Evolutionary conservation across 2,797 vertebrate species (phyloP).

Genomic region (Coreius guichenoti): DNA sequence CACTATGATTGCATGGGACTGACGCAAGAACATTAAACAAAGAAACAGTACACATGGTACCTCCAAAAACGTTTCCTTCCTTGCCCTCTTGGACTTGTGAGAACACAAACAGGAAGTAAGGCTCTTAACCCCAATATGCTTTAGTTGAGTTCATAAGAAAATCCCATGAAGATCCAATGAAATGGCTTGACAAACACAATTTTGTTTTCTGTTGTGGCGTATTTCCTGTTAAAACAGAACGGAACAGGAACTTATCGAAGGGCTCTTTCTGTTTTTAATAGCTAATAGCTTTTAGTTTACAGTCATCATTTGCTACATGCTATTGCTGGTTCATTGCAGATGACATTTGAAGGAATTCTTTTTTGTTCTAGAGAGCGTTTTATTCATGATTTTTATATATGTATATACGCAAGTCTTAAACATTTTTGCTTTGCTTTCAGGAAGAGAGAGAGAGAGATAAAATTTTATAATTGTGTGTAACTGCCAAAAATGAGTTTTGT

Average conservation of each 20-base stretch:
- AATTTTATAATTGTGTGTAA: neutral
- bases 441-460: neutral
- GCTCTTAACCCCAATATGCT: slow-evolving; percentile 4
- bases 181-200: neutral
- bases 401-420: neutral
- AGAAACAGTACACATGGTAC: neutral
- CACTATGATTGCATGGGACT: slow-evolving; percentile 6
- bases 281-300: neutral
- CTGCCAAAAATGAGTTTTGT: neutral
- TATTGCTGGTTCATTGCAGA: neutral
- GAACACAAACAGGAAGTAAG: slow-evolving; percentile 55
- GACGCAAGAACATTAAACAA: neutral
- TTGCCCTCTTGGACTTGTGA: slow-evolving; percentile 8
- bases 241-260: neutral
- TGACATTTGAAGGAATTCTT: neutral
- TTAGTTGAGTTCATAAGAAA: neutral
- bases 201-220: neutral
- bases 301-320: neutral
- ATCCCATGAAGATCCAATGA: neutral
- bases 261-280: neutral
- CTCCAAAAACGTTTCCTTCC: neutral
- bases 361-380: neutral
- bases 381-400: neutral
- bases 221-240: neutral
- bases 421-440: neutral